Percentiles rank a stretch among this genome's conserved stretches.
These are phyloP conservation scores for Dynastes tityus DNA, from an alignment of 2,888 invertebrate genomes.

Conservation along the genomic window DNA sequence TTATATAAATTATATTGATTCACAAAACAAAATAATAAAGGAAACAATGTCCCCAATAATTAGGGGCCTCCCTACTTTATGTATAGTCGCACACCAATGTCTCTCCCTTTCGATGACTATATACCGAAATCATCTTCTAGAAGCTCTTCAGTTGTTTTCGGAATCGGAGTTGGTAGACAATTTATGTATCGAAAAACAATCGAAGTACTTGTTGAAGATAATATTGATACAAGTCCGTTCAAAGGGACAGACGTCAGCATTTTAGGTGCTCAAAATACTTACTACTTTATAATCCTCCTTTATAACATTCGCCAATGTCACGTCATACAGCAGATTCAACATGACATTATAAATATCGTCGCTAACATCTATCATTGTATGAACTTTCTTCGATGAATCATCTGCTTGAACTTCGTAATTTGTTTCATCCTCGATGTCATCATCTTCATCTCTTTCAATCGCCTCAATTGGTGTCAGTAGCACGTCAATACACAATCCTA, in stretches of 20 bases:
- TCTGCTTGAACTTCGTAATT: constrained; percentile 29
- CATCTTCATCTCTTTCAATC: constrained; percentile 58
- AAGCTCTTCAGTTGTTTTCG: no score
- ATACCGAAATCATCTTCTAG: no score
- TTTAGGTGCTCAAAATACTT: constrained; percentile 55
- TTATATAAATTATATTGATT: no score
- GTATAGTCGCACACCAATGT: no score
- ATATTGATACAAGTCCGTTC: no score
- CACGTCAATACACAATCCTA: constrained; percentile 61
- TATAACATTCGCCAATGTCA: constrained; percentile 66
- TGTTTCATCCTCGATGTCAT: constrained; percentile 58
- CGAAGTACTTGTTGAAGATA: no score
- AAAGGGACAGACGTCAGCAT: background rate
- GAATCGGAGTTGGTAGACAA: no score
- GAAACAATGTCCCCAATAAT: no score
- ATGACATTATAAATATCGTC: constrained; percentile 63
- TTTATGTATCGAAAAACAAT: no score
- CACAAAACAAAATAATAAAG: no score
- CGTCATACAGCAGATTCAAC: constrained; percentile 65
- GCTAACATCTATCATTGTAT: constrained; percentile 53
- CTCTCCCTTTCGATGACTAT: no score
- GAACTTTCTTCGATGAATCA: constrained; percentile 45
- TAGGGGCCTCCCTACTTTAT: no score
- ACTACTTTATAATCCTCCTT: constrained; percentile 69
- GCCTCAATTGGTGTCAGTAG: constrained; percentile 56